phyloP scores from a whole-genome alignment of 2,888 invertebrate species.

The Trichopria drosophilae region DNA sequence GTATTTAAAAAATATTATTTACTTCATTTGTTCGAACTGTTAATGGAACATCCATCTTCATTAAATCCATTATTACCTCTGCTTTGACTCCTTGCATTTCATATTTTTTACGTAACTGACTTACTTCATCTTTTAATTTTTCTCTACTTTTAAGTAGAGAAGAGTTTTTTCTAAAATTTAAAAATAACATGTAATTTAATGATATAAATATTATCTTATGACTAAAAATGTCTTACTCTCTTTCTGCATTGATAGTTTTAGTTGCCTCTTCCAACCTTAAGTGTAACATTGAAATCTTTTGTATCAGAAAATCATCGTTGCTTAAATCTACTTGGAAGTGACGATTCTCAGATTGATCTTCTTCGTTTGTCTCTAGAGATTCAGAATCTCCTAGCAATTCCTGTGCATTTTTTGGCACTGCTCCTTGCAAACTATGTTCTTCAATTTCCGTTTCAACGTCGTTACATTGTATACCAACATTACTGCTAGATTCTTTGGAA shows the following conservation, averaged over 20 bases:
- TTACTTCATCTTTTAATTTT: slow-evolving; percentile 69
- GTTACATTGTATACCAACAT: too few relatives aligned
- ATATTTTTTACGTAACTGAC: slow-evolving; percentile 67
- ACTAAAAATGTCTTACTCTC: slow-evolving; percentile 66
- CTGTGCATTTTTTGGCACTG: slow-evolving; percentile 65
- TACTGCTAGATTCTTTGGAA: too few relatives aligned
- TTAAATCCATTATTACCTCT: slow-evolving; percentile 69
- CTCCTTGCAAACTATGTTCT: slow-evolving; percentile 68
- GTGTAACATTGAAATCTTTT: slow-evolving; percentile 70
- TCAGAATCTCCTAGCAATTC: slow-evolving; percentile 60
- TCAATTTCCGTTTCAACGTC: too few relatives aligned
- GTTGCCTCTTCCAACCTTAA: slow-evolving; percentile 74
- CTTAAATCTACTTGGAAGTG: slow-evolving; percentile 59
- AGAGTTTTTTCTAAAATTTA: slow-evolving; percentile 67
- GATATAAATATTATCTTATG: slow-evolving; percentile 2
- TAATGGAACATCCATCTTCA: slow-evolving; percentile 64
- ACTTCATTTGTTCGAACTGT: slow-evolving; percentile 8
- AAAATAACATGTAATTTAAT: slow-evolving; percentile 1
- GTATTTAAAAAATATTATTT: slow-evolving; percentile 7
- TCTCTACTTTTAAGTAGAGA: slow-evolving; percentile 69
- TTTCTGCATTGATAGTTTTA: slow-evolving; percentile 71
- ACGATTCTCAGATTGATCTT: slow-evolving; percentile 46
- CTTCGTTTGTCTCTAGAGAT: slow-evolving; percentile 49
- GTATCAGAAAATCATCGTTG: slow-evolving; percentile 65
- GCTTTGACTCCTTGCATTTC: slow-evolving; percentile 70